Percentiles rank a stretch among this genome's conserved stretches.
phyloP scores from a whole-genome alignment of 2,113 vertebrate species.

The Ptilonorhynchus violaceus region DNA sequence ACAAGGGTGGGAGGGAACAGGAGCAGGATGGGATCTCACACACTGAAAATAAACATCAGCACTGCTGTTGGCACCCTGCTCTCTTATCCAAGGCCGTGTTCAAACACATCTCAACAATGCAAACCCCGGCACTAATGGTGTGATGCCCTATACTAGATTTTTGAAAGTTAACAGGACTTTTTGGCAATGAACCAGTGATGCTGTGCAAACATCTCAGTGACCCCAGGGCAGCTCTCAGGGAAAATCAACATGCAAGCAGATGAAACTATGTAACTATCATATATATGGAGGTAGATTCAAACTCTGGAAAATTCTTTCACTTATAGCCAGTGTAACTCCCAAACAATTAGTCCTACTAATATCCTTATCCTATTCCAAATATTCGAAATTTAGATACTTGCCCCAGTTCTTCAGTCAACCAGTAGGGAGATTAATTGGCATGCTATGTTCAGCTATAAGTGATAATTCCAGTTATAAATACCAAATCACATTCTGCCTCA shows the following conservation, averaged over 20 bases:
- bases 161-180: not conserved
- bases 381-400: not conserved
- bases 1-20: rapidly evolving
- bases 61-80: rapidly evolving
- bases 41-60: rapidly evolving
- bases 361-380: not conserved
- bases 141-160: not conserved
- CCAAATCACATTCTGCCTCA: not conserved
- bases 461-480: not conserved
- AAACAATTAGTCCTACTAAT: not conserved
- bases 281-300: not conserved
- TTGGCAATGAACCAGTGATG: not conserved
- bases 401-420: not conserved
- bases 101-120: not conserved
- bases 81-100: not conserved
- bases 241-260: not conserved
- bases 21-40: not conserved
- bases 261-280: not conserved
- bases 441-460: not conserved
- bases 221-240: not conserved
- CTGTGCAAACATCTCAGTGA: not conserved
- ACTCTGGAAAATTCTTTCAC: not conserved
- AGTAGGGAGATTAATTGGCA: not conserved
- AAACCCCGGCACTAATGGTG: not conserved
- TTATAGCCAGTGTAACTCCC: not conserved